Base-by-base conservation (phyloP, 2,797 vertebrate genomes). In the Gambelia wislizenii region DNA sequence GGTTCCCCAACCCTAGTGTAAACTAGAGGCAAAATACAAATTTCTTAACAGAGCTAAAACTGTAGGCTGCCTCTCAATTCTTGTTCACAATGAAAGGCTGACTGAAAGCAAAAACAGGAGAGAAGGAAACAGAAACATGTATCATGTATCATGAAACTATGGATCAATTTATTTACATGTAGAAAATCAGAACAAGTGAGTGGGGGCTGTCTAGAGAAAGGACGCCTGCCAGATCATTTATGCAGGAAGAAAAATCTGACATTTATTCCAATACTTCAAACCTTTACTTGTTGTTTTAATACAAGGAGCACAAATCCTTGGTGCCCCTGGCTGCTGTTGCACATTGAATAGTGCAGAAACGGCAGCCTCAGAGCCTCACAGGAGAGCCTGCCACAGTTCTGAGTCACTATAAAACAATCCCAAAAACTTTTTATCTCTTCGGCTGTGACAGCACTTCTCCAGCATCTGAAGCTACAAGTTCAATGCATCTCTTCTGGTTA, bases 131-230 rank as follows among this genome's bases (percentile, higher is more conserved):
- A 75, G 87, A 92, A 69, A n/a, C n/a, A n/a, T n/a, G n/a, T 93
- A 90, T 96, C 96, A 95, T 59, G 91, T 96, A 95, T 97, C 96
- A 94, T 95, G 95, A 96, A 96, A 97, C 95, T 92, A 94, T n/a
- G 91, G 64, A 92, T 92, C 94, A 92, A 83, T 89, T 89, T 97
- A 97, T 97, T 97, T 97, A 97, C 93, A 92, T 88, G 25, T 87
- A 93, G 90, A 95, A 95, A 96, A 95, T 84, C 90, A 91, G 89
- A 70, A 30, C 61, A 93, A 2, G 52, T 94, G n/a, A 27, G 49
- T 13, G 30, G 42, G 7, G 56, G 4, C 18, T 20, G 3, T 14
- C 1, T 30, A 22, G 18, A 93, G 93, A 93, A 95, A 90, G 89
- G 76, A 93, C 96, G 18, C 89, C 92, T 91, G 86, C 86, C 42